Conservation (phyloP, 2,797 vertebrate genomes). For the Galaxias olidus region DNA sequence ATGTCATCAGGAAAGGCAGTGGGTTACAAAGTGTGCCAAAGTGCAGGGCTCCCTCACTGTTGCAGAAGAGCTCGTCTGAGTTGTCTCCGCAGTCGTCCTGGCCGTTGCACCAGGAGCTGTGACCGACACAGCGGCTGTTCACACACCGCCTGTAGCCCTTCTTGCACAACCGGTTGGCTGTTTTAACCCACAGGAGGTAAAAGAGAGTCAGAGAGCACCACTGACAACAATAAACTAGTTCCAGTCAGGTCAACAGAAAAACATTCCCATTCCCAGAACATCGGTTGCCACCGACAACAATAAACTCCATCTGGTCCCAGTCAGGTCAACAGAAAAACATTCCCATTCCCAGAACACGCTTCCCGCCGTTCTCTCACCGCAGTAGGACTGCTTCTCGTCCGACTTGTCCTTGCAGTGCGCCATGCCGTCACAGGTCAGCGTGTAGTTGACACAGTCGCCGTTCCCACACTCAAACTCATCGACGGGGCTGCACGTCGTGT, state of each 20-base stretch:
- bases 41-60: slow-evolving; percentile 74
- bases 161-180: slow-evolving; percentile 90
- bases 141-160: slow-evolving; percentile 88
- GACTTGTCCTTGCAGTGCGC: slow-evolving; percentile 88
- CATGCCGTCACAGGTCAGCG: slow-evolving; percentile 81
- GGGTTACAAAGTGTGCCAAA: too few relatives aligned
- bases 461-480: slow-evolving; percentile 85
- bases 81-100: slow-evolving; percentile 90
- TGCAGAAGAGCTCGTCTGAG: slow-evolving; percentile 92
- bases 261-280: neutral
- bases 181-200: slow-evolving; percentile 22
- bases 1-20: too few relatives aligned
- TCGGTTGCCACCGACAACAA: too few relatives aligned
- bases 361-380: slow-evolving; percentile 70
- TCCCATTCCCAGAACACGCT: neutral
- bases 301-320: neutral
- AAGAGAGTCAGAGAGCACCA: slow-evolving; percentile 3
- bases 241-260: neutral
- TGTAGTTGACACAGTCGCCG: slow-evolving; percentile 76
- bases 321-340: neutral
- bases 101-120: slow-evolving; percentile 85
- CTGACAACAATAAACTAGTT: neutral
- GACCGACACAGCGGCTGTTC: slow-evolving; percentile 86
- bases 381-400: slow-evolving; percentile 86
- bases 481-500: slow-evolving; percentile 82